phyloP scores from a whole-genome alignment of 2,113 vertebrate species.

The Indicator indicator region DNA sequence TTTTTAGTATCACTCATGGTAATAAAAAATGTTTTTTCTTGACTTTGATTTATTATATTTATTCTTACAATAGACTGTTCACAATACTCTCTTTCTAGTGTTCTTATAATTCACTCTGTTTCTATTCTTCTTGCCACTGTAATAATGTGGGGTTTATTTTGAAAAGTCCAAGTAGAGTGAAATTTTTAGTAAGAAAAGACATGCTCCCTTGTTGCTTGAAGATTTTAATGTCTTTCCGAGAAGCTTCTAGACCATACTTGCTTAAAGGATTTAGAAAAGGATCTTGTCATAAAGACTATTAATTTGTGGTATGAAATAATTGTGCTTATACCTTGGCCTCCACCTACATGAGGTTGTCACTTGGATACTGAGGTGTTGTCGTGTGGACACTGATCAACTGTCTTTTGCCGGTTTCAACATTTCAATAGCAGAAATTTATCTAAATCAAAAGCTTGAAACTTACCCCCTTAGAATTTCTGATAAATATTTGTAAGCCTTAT shows the following conservation, averaged over 20 bases:
- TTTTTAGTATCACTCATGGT: not conserved
- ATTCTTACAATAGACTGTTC: not conserved
- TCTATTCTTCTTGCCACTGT: not conserved
- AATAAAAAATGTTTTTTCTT: not conserved
- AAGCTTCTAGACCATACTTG: not conserved
- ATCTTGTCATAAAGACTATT: not conserved
- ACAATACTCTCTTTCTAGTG: not conserved
- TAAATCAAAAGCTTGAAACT: not conserved
- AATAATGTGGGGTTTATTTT: not conserved
- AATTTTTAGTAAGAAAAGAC: not conserved
- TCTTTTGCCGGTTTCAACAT: not conserved
- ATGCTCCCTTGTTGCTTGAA: not conserved
- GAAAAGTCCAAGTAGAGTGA: not conserved
- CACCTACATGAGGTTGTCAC: not conserved
- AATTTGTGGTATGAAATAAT: not conserved
- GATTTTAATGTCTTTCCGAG: not conserved
- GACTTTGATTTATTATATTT: not conserved
- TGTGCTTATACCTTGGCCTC: not conserved
- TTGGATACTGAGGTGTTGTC: not conserved
- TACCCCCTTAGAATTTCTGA: not conserved
- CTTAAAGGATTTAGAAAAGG: not conserved
- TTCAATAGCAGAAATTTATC: not conserved
- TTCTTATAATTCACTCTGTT: not conserved
- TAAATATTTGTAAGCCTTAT: not conserved
- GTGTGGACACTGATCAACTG: not conserved